Evolutionary conservation across 2,113 vertebrate genomes (phyloP), one percentile per base, ranked within the genome.

Genomic region (Ailurus styani): DNA sequence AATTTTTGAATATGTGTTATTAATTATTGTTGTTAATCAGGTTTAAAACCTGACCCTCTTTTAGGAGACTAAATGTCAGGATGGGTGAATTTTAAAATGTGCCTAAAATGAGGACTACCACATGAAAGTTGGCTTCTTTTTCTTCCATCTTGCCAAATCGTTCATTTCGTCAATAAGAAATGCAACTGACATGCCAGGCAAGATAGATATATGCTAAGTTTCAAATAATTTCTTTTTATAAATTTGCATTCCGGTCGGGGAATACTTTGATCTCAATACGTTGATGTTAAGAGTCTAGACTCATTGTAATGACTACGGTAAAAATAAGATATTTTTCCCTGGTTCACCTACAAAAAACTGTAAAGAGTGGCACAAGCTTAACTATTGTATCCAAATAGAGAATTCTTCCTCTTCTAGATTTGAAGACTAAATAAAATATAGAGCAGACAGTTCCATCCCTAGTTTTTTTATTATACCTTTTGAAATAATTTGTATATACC

Each of bases 401-500:
- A 95, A 57, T 85, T 98, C 87, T 97, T 97, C 82, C 72, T 93
- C 77, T 93, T 96, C 84, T 81, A 83, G 90, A 90, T 95, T 94
- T 92, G 94, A 97, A 98, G 92, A n/a, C 82, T 93, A 97, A 96
- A 98, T 98, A 98, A 98, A 93, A 90, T 96, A 54, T 15, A 83
- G 73, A 95, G 97, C 70, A 94, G 64, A 96, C 78, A 96, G 68
- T 90, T 55, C 86, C 70, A 64, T 97, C 95, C 95, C 82, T 91
- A 84, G 50, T 55, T 95, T 95, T 89, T 97, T 96, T 97, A 83
- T 73, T 96, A 90, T n/a, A 37, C 93, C 79, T 98, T 98, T 98
- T 94, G 96, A 98, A 98, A 97, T 98, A 98, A 97, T 12, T 5
- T 98, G 66, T 97, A 94, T 98, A 78, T 97, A 92, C 78, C 97